These are phyloP conservation scores for Natrix natrix DNA, from an alignment of 2,797 vertebrate species.

Conservation along the genomic window DNA sequence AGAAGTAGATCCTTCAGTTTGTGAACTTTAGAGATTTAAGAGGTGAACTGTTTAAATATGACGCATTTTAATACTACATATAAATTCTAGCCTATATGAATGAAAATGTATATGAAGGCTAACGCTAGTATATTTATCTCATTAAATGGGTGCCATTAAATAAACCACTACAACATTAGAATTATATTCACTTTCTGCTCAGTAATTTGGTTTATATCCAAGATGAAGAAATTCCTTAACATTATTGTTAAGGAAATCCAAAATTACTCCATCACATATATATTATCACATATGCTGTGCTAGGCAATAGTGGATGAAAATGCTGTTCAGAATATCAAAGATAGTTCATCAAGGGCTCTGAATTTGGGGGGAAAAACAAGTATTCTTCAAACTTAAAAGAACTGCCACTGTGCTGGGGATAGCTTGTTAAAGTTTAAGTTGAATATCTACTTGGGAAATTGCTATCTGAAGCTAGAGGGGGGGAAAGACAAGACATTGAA, in stretches of 20 bases:
- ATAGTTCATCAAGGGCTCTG: neutral
- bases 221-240: neutral
- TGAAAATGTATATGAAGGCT: neutral
- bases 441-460: neutral
- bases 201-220: neutral
- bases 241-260: neutral
- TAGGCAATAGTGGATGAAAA: neutral
- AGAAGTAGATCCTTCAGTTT: neutral
- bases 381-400: neutral
- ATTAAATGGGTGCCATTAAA: neutral
- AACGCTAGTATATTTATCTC: neutral
- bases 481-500: neutral
- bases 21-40: neutral
- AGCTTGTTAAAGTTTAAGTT: neutral
- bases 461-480: neutral
- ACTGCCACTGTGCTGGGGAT: neutral
- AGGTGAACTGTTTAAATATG: neutral
- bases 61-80: neutral
- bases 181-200: neutral
- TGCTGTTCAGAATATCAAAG: neutral
- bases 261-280: constrained; percentile 1
- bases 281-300: constrained; percentile 16
- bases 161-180: neutral
- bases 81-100: neutral
- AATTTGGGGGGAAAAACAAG: neutral